phyloP scores from a whole-genome alignment of 2,888 invertebrate species.

The Pristionchus mayeri region DNA sequence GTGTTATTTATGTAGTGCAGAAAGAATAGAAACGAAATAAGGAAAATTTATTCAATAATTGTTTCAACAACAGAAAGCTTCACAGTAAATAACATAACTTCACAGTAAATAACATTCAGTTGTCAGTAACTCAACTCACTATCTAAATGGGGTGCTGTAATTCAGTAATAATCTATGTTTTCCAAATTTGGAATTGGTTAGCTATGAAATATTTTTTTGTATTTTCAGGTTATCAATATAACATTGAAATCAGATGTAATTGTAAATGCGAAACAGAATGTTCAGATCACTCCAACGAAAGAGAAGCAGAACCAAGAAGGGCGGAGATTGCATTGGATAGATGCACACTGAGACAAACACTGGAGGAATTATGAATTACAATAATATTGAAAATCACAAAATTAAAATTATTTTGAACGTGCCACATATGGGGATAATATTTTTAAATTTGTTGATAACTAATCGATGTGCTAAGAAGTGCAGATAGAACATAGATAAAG shows the following conservation, averaged over 20 bases:
- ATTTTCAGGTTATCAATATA: not conserved
- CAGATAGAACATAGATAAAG: not conserved
- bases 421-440: not conserved
- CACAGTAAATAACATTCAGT: constrained; percentile 18
- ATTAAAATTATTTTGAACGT: too few species aligned
- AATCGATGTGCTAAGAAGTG: not conserved
- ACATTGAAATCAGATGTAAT: not conserved
- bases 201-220: constrained; percentile 32
- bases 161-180: not conserved
- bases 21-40: not conserved
- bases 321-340: not conserved
- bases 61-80: constrained; percentile 11
- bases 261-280: not conserved
- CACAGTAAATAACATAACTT: constrained; percentile 17
- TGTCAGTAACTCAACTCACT: not conserved
- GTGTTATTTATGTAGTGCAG: too few species aligned
- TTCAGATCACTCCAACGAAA: constrained; percentile 1
- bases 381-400: too few species aligned
- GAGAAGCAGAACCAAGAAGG: constrained; percentile 25
- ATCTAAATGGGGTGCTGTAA: not conserved
- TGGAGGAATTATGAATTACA: too few species aligned
- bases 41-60: constrained; percentile 13
- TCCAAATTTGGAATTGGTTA: not conserved
- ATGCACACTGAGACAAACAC: too few species aligned
- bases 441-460: not conserved